A percentile compares a stretch with the other conserved stretches of the same genome.
These are phyloP conservation scores for Caenorhabditis sp. DNA, from an alignment of 2,888 invertebrate species.

Conservation along the genomic window DNA sequence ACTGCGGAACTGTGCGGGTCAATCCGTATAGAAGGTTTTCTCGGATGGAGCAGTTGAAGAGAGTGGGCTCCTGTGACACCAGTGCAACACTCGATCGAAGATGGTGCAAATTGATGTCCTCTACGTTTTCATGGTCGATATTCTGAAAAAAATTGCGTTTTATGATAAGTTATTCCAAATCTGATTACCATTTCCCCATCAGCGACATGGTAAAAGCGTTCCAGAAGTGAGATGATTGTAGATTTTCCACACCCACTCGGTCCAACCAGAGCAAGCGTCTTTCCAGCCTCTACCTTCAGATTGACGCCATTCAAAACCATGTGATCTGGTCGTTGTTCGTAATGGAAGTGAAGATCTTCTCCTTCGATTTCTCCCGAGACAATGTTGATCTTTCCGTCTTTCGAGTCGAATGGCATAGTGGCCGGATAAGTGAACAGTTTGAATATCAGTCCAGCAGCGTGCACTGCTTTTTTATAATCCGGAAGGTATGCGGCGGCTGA, in stretches of 20 bases:
- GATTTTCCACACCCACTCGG: slow-evolving; percentile 80
- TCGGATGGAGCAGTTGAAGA: slow-evolving; percentile 79
- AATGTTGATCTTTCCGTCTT: slow-evolving; percentile 32
- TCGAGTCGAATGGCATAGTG: slow-evolving; percentile 33
- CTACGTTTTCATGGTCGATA: slow-evolving; percentile 79
- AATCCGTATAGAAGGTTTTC: slow-evolving; percentile 49
- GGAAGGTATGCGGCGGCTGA: slow-evolving; percentile 80
- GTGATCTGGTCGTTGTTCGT: slow-evolving; percentile 39
- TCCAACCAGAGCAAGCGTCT: slow-evolving; percentile 80
- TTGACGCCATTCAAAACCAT: slow-evolving; percentile 40
- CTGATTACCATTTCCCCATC: slow-evolving; percentile 83
- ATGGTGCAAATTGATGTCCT: slow-evolving; percentile 67
- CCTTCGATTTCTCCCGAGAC: slow-evolving; percentile 30
- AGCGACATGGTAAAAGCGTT: slow-evolving; percentile 88
- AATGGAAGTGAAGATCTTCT: slow-evolving; percentile 42
- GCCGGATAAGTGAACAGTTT: slow-evolving; percentile 62
- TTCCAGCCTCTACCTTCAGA: slow-evolving; percentile 74
- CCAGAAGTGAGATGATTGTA: slow-evolving; percentile 81
- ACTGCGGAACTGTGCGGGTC: slow-evolving; percentile 15
- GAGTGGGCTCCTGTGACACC: slow-evolving; percentile 80
- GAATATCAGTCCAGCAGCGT: slow-evolving; percentile 79
- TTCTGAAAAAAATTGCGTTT: slow-evolving; percentile 50
- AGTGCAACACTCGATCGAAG: slow-evolving; percentile 79
- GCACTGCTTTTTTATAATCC: slow-evolving; percentile 79
- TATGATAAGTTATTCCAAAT: neutral